Base-by-base conservation (phyloP, 2,888 invertebrate species). In the Synanthedon andrenaeformis region DNA sequence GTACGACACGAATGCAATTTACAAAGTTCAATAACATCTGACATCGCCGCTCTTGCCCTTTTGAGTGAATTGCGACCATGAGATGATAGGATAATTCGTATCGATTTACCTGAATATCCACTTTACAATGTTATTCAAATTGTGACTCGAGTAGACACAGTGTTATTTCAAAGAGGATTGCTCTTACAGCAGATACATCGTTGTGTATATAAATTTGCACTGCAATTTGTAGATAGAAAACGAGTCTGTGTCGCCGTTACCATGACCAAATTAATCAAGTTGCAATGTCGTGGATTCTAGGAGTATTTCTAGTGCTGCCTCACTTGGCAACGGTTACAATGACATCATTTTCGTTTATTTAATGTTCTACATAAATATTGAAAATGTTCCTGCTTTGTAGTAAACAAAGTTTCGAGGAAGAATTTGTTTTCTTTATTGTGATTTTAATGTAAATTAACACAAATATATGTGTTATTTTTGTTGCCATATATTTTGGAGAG, bases 101-200 rank as follows among this genome's bases (percentile, higher is more conserved):
- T 54, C 55, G 55, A 57, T 59, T 61, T 55, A 62, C 59, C 60
- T 63, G 57, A 63, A 60, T 62, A 62, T 58, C 54, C 59, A 45
- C 35, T 35, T 35, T 1, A 35, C 35, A 35, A 35, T 35, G 35
- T 35, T 10, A 35, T 35, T 35, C 6, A 45, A 45, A 45, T 13
- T 45, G 45, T 45, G n/a, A 45, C n/a, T 45, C 13, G 45, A 13
- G 45, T 45, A 14, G 45, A 45, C 45, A 45, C 45, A 45, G 45
- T 45, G 45, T 45, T 45, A 14, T 13, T 13, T 45, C 13, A 45
- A 45, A 13, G 14, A 45, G 13, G 45, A 45, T 45, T 45, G 45
- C 14, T 4, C n/a, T 6, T 45, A 13, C 13, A 13, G 5, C 14
- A 6, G 6, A 45, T 45, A 45, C 35, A 35, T 35, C 10, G 35